These are phyloP conservation scores for Phania funesta DNA, from an alignment of 2,888 invertebrate genomes.

Conservation along the genomic window DNA sequence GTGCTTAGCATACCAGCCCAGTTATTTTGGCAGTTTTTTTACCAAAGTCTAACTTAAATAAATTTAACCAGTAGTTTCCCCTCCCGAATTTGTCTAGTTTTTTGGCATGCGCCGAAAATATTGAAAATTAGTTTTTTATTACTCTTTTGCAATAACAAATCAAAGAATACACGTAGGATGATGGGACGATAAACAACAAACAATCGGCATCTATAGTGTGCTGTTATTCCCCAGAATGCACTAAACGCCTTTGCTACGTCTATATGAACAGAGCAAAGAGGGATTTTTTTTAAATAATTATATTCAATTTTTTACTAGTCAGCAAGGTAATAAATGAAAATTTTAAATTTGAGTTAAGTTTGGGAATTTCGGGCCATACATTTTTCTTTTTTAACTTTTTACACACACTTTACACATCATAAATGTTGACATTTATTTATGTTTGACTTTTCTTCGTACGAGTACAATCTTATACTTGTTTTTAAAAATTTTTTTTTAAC, in stretches of 20 bases:
- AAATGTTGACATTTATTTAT: slow-evolving; percentile 60
- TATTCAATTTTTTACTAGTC: slow-evolving; percentile 30
- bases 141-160: slow-evolving; percentile 67
- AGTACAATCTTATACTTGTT: not conserved
- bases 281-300: slow-evolving; percentile 5
- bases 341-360: not conserved
- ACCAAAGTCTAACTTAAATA: not conserved
- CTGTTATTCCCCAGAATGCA: slow-evolving; percentile 57
- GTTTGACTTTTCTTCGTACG: slow-evolving; percentile 49
- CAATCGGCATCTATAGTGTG: slow-evolving; percentile 11
- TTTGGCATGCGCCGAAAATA: slow-evolving; percentile 47
- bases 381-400: slow-evolving; percentile 26
- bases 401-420: slow-evolving; percentile 27
- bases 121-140: slow-evolving; percentile 42
- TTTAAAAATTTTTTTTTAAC: not conserved
- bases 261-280: not conserved
- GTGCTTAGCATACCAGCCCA: slow-evolving; percentile 68
- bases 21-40: not conserved
- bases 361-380: not conserved
- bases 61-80: slow-evolving; percentile 10
- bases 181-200: slow-evolving; percentile 17
- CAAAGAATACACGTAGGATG: slow-evolving; percentile 57
- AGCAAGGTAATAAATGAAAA: slow-evolving; percentile 45
- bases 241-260: slow-evolving; percentile 63
- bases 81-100: slow-evolving; percentile 35